phyloP scores from a whole-genome alignment of 2,797 vertebrate species.

The Morus bassanus region DNA sequence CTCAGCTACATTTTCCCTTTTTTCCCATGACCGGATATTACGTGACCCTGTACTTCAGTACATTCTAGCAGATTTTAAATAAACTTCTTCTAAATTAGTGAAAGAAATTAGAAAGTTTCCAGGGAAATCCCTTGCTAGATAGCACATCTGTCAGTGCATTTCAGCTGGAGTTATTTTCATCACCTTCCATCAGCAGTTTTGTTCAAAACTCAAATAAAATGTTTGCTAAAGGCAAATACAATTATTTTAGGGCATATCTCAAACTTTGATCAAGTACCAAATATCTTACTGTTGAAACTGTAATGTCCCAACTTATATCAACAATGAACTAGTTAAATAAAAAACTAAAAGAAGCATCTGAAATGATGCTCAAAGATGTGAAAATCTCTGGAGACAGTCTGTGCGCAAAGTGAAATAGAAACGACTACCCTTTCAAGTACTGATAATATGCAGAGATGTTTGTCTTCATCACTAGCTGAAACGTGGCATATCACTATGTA shows the following conservation, averaged over 20 bases:
- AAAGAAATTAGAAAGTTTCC: conserved; percentile 35
- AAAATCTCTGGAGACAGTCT: conserved; percentile 38
- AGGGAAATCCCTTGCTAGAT: conserved; percentile 48
- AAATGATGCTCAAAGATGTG: neutral
- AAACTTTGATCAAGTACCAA: conserved; percentile 25
- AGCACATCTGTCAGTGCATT: conserved; percentile 39
- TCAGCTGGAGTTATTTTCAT: conserved; percentile 22
- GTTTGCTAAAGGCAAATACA: conserved; percentile 63
- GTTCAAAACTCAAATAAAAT: conserved; percentile 45
- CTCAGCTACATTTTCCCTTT: neutral
- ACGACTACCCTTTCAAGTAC: conserved; percentile 12
- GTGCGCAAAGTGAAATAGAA: conserved; percentile 24
- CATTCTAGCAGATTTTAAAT: conserved; percentile 44
- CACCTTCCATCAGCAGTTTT: conserved; percentile 30
- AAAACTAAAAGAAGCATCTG: neutral
- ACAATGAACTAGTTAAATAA: conserved; percentile 2
- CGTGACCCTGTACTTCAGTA: neutral
- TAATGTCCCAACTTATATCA: conserved; percentile 27
- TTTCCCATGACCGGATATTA: neutral
- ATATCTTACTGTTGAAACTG: conserved; percentile 31
- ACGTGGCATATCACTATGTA: conserved; percentile 37
- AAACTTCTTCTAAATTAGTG: conserved; percentile 36
- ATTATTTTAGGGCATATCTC: conserved; percentile 22
- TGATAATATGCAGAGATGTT: conserved; percentile 36
- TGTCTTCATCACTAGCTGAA: conserved; percentile 56